Evolutionary conservation across 1,140 invertebrate genomes (phyloP), one percentile per base, ranked within the genome.

Genomic region (Oscheius sp.): DNA sequence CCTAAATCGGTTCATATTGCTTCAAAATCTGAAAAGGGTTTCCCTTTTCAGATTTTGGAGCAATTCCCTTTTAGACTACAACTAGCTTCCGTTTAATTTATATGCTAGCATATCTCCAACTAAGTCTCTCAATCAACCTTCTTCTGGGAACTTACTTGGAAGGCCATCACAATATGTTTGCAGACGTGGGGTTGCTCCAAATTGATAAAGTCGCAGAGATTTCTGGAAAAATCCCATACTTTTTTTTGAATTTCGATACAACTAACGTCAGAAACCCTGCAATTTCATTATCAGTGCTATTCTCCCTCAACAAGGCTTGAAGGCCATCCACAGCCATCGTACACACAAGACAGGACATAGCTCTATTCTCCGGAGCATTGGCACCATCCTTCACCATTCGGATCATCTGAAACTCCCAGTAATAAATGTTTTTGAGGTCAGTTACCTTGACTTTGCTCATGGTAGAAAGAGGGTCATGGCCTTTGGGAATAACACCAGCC

Each of bases 161-260:
- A 77, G 15, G 74, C 68, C 23, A 77, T 45, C 36, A 77, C 63
- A 42, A 77, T 75, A 49, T 71, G 45, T 23, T 77, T 38, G 68
- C 76, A 77, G 29, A 77, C 74, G 45, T 77, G 62, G n/a, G 66
- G 67, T 38, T 77, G 76, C 32, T 77, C 76, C 18, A 77, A 23
- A n/a, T 70, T 42, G 34, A 77, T 26, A 3, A 52, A 29, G 31
- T 77, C 61, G 75, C 76, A 77, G 18, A 67, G n/a, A n/a, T n/a
- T n/a, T n/a, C n/a, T n/a, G n/a, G n/a, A n/a, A n/a, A n/a, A n/a
- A n/a, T n/a, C n/a, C n/a, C n/a, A n/a, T n/a, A n/a, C n/a, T n/a
- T n/a, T n/a, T n/a, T n/a, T n/a, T n/a, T n/a, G n/a, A n/a, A n/a
- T n/a, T n/a, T n/a, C n/a, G n/a, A n/a, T n/a, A n/a, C n/a, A n/a